phyloP scores from a whole-genome alignment of 2,113 vertebrate genomes.

The Tricholaema leucomelas region DNA sequence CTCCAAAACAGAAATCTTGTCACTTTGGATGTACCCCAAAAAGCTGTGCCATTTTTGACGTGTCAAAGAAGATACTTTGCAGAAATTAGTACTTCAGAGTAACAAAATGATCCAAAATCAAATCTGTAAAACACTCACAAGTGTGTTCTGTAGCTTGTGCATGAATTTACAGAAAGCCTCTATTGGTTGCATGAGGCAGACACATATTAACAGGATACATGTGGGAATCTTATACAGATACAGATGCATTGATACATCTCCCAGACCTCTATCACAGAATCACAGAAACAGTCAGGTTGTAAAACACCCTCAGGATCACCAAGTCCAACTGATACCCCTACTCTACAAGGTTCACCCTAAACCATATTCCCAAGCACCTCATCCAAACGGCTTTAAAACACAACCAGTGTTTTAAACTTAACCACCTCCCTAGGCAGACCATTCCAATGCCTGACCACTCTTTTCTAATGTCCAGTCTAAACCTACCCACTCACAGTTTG shows the following conservation, averaged over 20 bases:
- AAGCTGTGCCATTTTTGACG: background rate
- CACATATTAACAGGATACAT: background rate
- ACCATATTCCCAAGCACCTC: too few species aligned
- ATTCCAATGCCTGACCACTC: too few species aligned
- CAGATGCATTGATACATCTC: background rate
- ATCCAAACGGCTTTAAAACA: too few species aligned
- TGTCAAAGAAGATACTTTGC: background rate
- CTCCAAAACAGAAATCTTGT: background rate
- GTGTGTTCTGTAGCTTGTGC: background rate
- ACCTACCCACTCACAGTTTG: too few species aligned
- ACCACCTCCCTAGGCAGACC: too few species aligned
- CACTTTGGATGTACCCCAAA: background rate
- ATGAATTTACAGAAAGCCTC: background rate
- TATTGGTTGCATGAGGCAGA: background rate
- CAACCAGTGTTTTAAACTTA: too few species aligned
- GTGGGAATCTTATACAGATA: background rate
- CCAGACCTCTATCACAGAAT: too few species aligned
- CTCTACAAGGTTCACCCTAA: too few species aligned
- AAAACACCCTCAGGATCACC: too few species aligned
- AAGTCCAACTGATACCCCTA: too few species aligned
- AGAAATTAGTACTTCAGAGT: background rate
- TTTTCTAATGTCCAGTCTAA: too few species aligned
- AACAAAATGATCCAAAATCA: background rate
- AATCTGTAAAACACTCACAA: background rate
- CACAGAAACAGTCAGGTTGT: too few species aligned